Evolutionary conservation across 1,140 invertebrate genomes (phyloP), one percentile per base, ranked within the genome.

Genomic region (Apis cerana): DNA sequence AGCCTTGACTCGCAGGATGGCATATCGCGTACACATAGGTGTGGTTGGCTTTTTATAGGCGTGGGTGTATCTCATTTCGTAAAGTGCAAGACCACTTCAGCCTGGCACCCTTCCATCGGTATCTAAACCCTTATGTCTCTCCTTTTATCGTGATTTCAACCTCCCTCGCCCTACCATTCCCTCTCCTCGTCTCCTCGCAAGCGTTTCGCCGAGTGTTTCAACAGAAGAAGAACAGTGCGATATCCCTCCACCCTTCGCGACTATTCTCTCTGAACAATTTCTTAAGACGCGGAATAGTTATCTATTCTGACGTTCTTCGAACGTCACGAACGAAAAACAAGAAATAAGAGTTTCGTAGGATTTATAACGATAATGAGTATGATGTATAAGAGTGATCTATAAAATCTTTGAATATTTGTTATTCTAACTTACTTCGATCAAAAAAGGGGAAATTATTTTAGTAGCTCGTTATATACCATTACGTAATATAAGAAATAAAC

Each of bases 31-130:
- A 86, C 71, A 80, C 62, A 80, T 72, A 86, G 85, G 85, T 82
- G 82, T 67, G 82, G 82, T 80, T 56, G 79, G 71, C 69, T 77
- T 67, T 85, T 87, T 82, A 88, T 80, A 87, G 71, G 54, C 79
- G 78, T 80, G 71, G 83, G 75, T 87, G 86, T 88, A 88, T 85
- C 83, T 88, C 85, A 87, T 88, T 81, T 87, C 67, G 85, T 76
- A 88, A 88, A 88, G 87, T 87, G 83, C 87, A 54, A 52, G 65
- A 85, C 75, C 76, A 88, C 83, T 85, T 85, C 59, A 56, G 27
- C 52, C 64, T n/a, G 59, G 58, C 80, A 68, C 70, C 68, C 48
- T 70, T 70, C 58, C 48, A 59, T 56, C 82, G 27, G n/a, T 27
- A 27, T 68, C 64, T 70, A 33, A 33, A 54, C 58, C 65, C 64